Evolutionary conservation across 2,797 vertebrate species (phyloP).

Genomic region (Columba guinea): DNA sequence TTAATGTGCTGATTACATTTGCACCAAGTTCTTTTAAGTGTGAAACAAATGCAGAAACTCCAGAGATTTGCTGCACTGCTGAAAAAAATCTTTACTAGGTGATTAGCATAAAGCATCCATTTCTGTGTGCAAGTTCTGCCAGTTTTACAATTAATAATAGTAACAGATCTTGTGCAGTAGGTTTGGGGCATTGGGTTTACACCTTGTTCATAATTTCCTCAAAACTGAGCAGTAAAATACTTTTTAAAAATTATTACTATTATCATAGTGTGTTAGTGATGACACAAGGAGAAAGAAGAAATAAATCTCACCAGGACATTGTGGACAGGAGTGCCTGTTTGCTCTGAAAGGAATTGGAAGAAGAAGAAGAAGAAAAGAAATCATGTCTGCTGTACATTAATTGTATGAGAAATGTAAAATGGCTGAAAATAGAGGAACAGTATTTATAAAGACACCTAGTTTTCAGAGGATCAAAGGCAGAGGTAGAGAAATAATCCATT

Average conservation of each 20-base stretch:
- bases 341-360: not conserved
- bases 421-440: constrained; percentile 28
- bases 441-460: not conserved
- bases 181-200: not conserved
- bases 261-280: not conserved
- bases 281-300: not conserved
- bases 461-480: constrained; percentile 28
- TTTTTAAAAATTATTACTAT: too few species aligned
- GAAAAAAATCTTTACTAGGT: not conserved
- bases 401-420: constrained; percentile 44
- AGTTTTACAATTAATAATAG: not conserved
- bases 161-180: not conserved
- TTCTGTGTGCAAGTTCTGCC: not conserved
- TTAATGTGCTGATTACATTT: constrained; percentile 44
- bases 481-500: not conserved
- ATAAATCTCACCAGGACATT: not conserved
- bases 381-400: not conserved
- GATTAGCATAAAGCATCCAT: constrained; percentile 1
- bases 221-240: not conserved
- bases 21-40: constrained; percentile 32
- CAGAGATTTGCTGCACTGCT: constrained; percentile 16
- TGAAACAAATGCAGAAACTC: constrained; percentile 32
- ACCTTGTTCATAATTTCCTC: not conserved
- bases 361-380: not conserved
- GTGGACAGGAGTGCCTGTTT: not conserved